A percentile compares a stretch with the other conserved stretches of the same genome.
These are phyloP conservation scores for Temnothorax ravouxi DNA, from an alignment of 2,888 invertebrate species.

Conservation along the genomic window DNA sequence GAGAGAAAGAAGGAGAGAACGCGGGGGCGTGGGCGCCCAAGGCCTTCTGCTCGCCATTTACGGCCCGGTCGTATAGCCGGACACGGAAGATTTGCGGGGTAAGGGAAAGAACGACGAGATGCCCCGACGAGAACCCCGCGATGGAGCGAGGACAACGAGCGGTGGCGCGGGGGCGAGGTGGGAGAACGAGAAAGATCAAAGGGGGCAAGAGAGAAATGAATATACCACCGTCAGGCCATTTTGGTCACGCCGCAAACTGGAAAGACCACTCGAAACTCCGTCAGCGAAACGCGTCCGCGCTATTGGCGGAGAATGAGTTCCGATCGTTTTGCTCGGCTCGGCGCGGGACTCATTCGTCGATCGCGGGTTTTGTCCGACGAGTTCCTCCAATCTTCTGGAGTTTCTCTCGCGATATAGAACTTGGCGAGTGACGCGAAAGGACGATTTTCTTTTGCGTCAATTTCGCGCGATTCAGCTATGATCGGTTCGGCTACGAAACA, in stretches of 20 bases:
- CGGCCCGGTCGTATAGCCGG: slow-evolving; percentile 79
- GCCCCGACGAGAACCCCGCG: slow-evolving; percentile 48
- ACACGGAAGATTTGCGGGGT: slow-evolving; percentile 70
- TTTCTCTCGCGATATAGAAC: not conserved
- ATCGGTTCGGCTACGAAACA: not conserved
- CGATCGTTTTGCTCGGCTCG: slow-evolving; percentile 31
- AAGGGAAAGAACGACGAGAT: slow-evolving; percentile 58
- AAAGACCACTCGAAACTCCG: slow-evolving; percentile 67
- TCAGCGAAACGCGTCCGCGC: slow-evolving; percentile 46
- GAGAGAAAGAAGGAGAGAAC: slow-evolving; percentile 57
- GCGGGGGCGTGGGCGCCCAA: slow-evolving; percentile 83
- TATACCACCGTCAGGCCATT: slow-evolving; percentile 52
- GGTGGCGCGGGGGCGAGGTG: not conserved
- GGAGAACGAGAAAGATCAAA: slow-evolving; percentile 8
- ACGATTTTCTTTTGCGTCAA: not conserved
- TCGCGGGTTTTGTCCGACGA: slow-evolving; percentile 5
- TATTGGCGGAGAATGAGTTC: slow-evolving; percentile 9
- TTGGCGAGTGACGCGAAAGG: not conserved
- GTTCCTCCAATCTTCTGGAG: not conserved
- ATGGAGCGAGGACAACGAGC: slow-evolving; percentile 44
- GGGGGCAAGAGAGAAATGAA: slow-evolving; percentile 40
- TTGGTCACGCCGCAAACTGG: slow-evolving; percentile 66
- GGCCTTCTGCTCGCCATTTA: slow-evolving; percentile 84
- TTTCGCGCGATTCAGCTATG: not conserved
- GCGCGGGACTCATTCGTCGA: slow-evolving; percentile 4